Evolutionary conservation across 2,888 invertebrate genomes (phyloP), one percentile per base, ranked within the genome.

Genomic region (Stenurella melanura): DNA sequence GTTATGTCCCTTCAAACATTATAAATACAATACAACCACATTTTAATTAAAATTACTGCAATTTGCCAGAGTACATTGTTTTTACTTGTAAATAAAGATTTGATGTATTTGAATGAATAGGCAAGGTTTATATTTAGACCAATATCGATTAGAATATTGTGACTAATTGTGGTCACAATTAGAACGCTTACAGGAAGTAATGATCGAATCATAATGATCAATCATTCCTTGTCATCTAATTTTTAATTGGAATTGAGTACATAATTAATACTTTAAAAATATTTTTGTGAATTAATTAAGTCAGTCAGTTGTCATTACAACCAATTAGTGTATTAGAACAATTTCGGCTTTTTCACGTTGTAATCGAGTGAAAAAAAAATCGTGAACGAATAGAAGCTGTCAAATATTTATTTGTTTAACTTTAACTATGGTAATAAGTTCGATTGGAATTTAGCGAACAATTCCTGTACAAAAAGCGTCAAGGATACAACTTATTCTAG

Each of bases 161-260:
- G 50, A 50, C 50, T 50, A 50, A 50, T n/a, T 50, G 15, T 50
- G 7, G 6, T 7, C 7, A 50, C 50, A 50, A 50, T n/a, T 50
- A n/a, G n/a, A 50, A n/a, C 15, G 50, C n/a, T 50, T 50, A n/a
- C 50, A 50, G 50, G 50, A 50, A 50, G 50, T 50, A 50, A 50
- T 50, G 50, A 50, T n/a, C 12, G 5, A 50, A 50, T 50, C 50
- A 50, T 50, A n/a, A 15, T 50, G 15, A 50, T 50, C 50, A 50
- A 50, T 50, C 50, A 50, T 50, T 50, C 5, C 50, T 50, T 50
- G 15, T 50, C 50, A 15, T n/a, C 50, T 50, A 50, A 50, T n/a
- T 50, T 50, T 50, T n/a, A 50, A 50, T 50, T n/a, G 50, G 12
- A 50, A 50, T 50, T 50, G 4, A 50, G 6, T 50, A 4, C 50